Evolutionary conservation across 2,113 vertebrate species (phyloP).

Genomic region (Siniperca knerii): DNA sequence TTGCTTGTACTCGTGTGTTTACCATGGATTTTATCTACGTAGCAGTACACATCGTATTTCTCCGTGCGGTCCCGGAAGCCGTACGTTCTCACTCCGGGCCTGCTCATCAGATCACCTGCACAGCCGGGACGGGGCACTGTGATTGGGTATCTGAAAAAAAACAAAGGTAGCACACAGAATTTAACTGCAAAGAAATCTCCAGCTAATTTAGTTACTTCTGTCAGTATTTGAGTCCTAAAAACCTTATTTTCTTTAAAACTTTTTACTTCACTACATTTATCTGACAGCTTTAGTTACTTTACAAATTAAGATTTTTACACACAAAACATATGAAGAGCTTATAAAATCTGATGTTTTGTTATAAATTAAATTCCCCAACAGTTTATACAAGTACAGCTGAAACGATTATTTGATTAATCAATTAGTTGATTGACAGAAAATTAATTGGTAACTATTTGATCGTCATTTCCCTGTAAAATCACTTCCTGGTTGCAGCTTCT

Average conservation of each 20-base stretch:
- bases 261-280: too few species aligned
- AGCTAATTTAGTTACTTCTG: background rate
- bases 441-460: too few species aligned
- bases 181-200: background rate
- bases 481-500: too few species aligned
- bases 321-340: too few species aligned
- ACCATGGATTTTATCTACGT: slow-evolving; percentile 90
- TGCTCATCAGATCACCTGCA: slow-evolving; percentile 88
- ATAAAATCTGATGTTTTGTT: too few species aligned
- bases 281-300: too few species aligned
- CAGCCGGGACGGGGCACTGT: slow-evolving; percentile 90
- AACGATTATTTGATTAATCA: too few species aligned
- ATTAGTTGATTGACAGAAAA: too few species aligned
- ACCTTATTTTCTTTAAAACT: background rate
- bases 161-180: background rate
- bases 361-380: too few species aligned
- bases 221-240: background rate
- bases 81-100: slow-evolving; percentile 92
- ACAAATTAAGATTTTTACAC: too few species aligned
- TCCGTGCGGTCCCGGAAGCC: slow-evolving; percentile 88
- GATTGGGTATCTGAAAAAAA: slow-evolving; percentile 90
- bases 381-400: too few species aligned
- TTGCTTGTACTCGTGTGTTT: slow-evolving; percentile 53
- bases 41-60: slow-evolving; percentile 95
- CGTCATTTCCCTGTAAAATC: too few species aligned